Evolutionary conservation across 1,140 invertebrate genomes (phyloP), one percentile per base, ranked within the genome.

Genomic region (Drosophila dunni): DNA sequence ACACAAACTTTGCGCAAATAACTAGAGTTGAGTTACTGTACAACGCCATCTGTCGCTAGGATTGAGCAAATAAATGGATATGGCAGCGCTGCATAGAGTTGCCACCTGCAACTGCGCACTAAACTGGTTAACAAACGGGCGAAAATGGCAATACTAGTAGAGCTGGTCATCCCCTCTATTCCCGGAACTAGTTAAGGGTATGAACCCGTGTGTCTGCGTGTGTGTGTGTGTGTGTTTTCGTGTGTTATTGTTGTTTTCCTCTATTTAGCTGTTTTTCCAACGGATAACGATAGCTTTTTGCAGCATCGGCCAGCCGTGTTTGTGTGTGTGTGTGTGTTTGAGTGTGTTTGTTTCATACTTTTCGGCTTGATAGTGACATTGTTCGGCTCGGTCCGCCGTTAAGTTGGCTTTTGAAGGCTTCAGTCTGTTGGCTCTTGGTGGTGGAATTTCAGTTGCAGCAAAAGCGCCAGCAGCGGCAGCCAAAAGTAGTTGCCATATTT

Each of bases 181-280:
- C 44, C 20, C 48, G 15, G 20, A 50, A 53, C 38, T 42, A 38
- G 9, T 38, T n/a, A 29, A 10, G 34, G 17, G 38, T 65, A 36
- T 53, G 38, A 33, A 42, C 20, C 11, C 13, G 45, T 36, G 44
- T 46, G 34, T 13, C 45, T 62, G 57, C 67, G 70, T 61, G 51
- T 42, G 17, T 57, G 72, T 65, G 60, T 69, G 10, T 42, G 48
- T 50, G 66, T 61, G 74, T 84, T 74, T 51, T 71, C 50, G 60
- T 68, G 68, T 83, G 66, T 85, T 79, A 62, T 76, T 79, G 79
- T 84, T 57, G 51, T 66, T 53, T 79, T 70, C 42, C 40, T 65
- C 53, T 56, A 38, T 44, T 40, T 15, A 40, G 48, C 44, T 24
- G 62, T 54, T 74, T 54, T 68, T 57, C 48, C 68, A 64, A 42